Base-by-base conservation (phyloP, 1,140 invertebrate species). In the Neodiprion fabricii region DNA sequence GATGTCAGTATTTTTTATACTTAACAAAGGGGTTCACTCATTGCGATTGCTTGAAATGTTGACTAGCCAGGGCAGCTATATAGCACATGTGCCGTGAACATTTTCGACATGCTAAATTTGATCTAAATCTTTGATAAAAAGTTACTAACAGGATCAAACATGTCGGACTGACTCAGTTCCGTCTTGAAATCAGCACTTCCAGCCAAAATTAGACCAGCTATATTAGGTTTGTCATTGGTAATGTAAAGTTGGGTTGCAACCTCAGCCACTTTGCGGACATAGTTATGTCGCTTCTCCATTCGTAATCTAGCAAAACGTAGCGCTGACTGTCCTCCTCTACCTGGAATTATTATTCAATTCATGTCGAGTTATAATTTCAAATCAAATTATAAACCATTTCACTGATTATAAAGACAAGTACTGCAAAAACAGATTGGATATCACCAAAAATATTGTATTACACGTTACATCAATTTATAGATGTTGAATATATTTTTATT, bases 181-280 rank as follows among this genome's bases (percentile, higher is more conserved):
- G 98, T 99, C 91, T 99, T 99, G 87, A 99, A 99, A 89, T 99
- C 99, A 48, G 99, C 99, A 83, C 96, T 98, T 92, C 99, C 99
- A 79, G 99, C 99, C 70, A 99, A 89, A 83, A 99, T 98, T 14
- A 99, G 91, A 67, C 99, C 98, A 77, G 97, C 96, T 79, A 99
- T 97, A 85, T 99, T 99, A 40, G 97, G 96, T 85, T 98, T 97
- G 87, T 99, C 99, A 79, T 98, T 99, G 72, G 96, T 95, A 83
- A 99, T 99, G 89, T 98, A 99, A 76, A 99, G 90, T 85, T 97
- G 95, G 1, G 97, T 98, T 9, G 98, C 98, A 1, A 98, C 97
- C 91, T 99, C 99, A 21, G 98, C 98, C 70, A 99, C 98, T 92
- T 99, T 99, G 78, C 99, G 91, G 50, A 99, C 98, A 87, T 99